Evolutionary conservation across 1,140 invertebrate genomes (phyloP), one percentile per base, ranked within the genome.

Genomic region (Rhynchophorus ferrugineus): DNA sequence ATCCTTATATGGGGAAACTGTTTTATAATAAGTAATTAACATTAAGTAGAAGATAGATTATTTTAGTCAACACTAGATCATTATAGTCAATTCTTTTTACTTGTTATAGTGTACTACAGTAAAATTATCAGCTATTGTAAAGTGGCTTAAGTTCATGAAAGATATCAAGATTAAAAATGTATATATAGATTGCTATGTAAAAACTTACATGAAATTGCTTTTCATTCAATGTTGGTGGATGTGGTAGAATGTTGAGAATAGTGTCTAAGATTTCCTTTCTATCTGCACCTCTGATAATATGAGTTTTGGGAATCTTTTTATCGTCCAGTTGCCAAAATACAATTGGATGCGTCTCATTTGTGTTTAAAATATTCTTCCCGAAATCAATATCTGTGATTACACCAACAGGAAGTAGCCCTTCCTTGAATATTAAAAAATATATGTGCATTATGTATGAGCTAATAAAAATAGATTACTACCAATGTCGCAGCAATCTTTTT

Each of bases 401-500:
- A 11, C 71, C 80, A 45, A 83, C 75, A 55, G 75, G 71, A 0
- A 81, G 71, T 18, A 84, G 61, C 34, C 76, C 75, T 60, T 77
- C 72, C 77, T 77, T 52, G 50, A 66, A 64, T 45, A 45, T 53
- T 39, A 49, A 62, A 52, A 33, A 49, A 47, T 49, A 37, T 47
- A 17, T 52, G 36, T 57, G 24, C 5, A 29, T 29, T 11, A 5
- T 29, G 24, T 29, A 29, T 29, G 11, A 29, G 24, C 21, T 9
- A 13, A 3, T 17, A 49, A 18, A 37, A 41, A 38, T 11, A 49
- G 41, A 11, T 33, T 44, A 17, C 33, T 71, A 84, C 82, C 71
- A 85, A 71, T 58, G 79, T 78, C 2, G 79, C 76, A 44, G 80
- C 75, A 24, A 84, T 61, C 72, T 82, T 83, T 9, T 74, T 65